Conservation (phyloP, 2,888 invertebrate species). For the Apamea monoglypha region DNA sequence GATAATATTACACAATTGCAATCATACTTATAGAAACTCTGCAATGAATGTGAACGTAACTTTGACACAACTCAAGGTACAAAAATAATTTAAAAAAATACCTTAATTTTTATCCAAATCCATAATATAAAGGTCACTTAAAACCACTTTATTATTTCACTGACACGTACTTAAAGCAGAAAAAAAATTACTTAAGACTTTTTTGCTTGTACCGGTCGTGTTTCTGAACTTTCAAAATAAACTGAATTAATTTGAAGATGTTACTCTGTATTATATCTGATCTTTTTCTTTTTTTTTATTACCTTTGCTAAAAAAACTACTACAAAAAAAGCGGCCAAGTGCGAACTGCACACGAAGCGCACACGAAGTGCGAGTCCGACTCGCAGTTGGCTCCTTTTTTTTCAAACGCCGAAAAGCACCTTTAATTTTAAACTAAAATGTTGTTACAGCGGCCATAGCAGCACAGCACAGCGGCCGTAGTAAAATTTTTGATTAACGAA, state of each 20-base stretch:
- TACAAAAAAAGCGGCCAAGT: too few relatives aligned
- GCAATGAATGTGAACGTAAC: conserved; percentile 5
- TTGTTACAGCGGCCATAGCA: too few relatives aligned
- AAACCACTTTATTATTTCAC: background rate
- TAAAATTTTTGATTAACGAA: background rate
- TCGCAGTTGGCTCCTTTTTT: too few relatives aligned
- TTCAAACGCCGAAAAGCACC: too few relatives aligned
- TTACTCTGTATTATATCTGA: background rate
- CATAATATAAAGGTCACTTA: background rate
- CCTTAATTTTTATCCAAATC: conserved; percentile 12
- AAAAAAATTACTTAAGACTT: background rate
- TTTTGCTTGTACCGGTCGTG: background rate
- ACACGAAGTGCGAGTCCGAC: too few relatives aligned
- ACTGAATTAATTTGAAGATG: conserved; percentile 7
- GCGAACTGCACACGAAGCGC: too few relatives aligned
- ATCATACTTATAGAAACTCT: background rate
- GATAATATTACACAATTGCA: background rate
- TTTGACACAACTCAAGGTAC: background rate
- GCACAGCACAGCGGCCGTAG: too few relatives aligned
- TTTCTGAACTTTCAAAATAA: background rate
- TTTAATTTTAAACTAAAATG: too few relatives aligned
- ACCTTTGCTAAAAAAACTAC: too few relatives aligned
- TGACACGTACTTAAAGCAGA: too few relatives aligned
- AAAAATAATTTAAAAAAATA: background rate
- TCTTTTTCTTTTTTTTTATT: too few relatives aligned